These are phyloP conservation scores for Malacoraja senta DNA, from an alignment of 2,797 vertebrate genomes.

Conservation along the genomic window DNA sequence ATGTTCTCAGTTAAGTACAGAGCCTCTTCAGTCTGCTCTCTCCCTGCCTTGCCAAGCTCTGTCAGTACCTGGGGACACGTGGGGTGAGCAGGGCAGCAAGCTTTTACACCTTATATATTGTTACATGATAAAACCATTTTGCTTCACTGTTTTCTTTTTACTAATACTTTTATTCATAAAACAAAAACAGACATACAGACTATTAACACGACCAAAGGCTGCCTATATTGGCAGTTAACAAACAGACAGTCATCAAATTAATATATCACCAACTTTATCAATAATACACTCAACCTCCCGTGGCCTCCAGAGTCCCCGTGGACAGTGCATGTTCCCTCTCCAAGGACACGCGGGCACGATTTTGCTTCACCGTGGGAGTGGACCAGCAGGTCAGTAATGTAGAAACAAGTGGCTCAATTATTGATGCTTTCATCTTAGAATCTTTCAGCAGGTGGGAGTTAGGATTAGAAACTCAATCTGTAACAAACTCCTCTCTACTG, in stretches of 20 bases:
- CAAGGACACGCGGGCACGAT: neutral
- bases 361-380: neutral
- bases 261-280: too few relatives aligned
- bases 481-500: neutral
- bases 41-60: neutral
- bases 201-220: too few relatives aligned
- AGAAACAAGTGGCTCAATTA: conserved; percentile 31
- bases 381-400: neutral
- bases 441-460: neutral
- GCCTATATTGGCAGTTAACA: too few relatives aligned
- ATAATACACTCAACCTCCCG: too few relatives aligned
- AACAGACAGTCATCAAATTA: too few relatives aligned
- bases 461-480: conserved; percentile 20
- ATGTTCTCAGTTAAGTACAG: neutral
- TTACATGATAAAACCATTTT: neutral
- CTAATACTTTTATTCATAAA: too few relatives aligned
- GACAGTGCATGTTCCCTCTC: too few relatives aligned
- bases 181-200: too few relatives aligned
- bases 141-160: neutral
- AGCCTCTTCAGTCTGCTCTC: neutral
- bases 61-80: too few relatives aligned
- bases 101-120: too few relatives aligned
- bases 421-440: neutral
- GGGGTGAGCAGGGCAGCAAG: neutral
- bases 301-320: too few relatives aligned